A percentile compares a stretch with the other conserved stretches of the same genome.
These are phyloP conservation scores for Psittacula echo DNA, from an alignment of 2,797 vertebrate species.

Conservation along the genomic window DNA sequence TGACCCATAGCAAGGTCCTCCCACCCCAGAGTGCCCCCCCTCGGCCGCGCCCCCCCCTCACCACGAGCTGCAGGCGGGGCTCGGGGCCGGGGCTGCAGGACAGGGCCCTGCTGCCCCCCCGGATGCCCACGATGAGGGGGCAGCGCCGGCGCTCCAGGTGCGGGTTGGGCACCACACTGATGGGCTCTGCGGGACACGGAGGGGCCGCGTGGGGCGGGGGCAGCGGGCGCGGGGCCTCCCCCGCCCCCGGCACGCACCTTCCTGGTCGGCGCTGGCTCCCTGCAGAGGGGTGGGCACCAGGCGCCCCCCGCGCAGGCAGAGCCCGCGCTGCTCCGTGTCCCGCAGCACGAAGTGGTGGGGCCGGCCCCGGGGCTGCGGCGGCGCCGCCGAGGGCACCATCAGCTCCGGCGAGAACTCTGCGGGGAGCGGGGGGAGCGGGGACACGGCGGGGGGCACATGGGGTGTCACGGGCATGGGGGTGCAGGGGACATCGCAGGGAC, in stretches of 20 bases:
- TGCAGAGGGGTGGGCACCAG: constrained; percentile 4
- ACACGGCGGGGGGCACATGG: not conserved
- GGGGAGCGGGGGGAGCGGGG: too few species aligned
- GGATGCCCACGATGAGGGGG: constrained; percentile 26
- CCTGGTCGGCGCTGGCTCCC: not conserved
- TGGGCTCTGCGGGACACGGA: not conserved
- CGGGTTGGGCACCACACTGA: constrained; percentile 28
- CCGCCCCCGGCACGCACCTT: not conserved
- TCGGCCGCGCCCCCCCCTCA: too few species aligned
- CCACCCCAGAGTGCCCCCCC: not conserved
- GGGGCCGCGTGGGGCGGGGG: too few species aligned
- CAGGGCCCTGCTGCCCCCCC: not conserved
- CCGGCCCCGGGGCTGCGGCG: accelerated
- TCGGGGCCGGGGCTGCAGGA: not conserved
- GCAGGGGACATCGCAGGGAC: not conserved
- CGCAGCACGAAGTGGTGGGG: not conserved
- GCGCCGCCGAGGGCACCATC: accelerated
- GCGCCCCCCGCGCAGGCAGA: not conserved
- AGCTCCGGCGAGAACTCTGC: accelerated
- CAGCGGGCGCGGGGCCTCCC: not conserved
- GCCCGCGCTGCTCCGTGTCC: not conserved
- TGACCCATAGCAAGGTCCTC: too few species aligned
- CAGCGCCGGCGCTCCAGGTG: not conserved
- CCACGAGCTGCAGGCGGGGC: not conserved
- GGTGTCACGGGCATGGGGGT: not conserved